Evolutionary conservation across 2,797 vertebrate species (phyloP), one percentile per base, ranked within the genome.

Genomic region (Pangasius krempfi): DNA sequence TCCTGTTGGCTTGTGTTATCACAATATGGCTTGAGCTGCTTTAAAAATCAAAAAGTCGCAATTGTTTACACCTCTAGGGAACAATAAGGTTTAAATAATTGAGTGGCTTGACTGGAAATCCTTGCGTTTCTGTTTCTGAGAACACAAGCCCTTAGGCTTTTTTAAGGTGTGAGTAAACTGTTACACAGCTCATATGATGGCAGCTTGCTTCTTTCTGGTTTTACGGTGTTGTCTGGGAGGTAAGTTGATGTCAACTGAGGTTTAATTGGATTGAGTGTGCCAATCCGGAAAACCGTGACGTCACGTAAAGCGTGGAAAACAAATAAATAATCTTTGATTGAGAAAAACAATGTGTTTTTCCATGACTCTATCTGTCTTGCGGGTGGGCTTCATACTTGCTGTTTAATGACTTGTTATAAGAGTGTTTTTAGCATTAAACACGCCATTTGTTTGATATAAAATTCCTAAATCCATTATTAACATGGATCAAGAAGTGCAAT

Each of bases 241-340:
- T 73, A 89, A 92, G 86, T 88, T 76, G 79, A 78, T 88, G 58
- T 84, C 86, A 88, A 72, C 76, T 75, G 82, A 86, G 16, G 66
- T 88, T 90, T 89, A 84, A 90, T 66, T 64, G 54, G 88, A 88
- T 79, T 83, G 84, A 75, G 76, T 27, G 82, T 50, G 84, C 66
- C 58, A 60, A 88, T 14, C 56, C 40, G 60, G 83, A 58, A 90
- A 89, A 79, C 52, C 25, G 16, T 54, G 68, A 54, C 44, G 62
- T 76, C 56, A 62, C 37, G 33, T 37, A 86, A 75, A 87, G 60
- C 52, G 72, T 64, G 87, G 47, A 82, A 86, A 89, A 88, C 89
- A 86, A 89, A 85, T 85, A 85, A 86, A 75, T 84, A 84, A 54
- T 33, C 62, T 25, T 78, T 14, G 44, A 82, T 7, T 75, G n/a